A percentile compares a stretch with the other conserved stretches of the same genome.
Conservation (phyloP, 2,888 invertebrate species). For the Watsonalla binaria region DNA sequence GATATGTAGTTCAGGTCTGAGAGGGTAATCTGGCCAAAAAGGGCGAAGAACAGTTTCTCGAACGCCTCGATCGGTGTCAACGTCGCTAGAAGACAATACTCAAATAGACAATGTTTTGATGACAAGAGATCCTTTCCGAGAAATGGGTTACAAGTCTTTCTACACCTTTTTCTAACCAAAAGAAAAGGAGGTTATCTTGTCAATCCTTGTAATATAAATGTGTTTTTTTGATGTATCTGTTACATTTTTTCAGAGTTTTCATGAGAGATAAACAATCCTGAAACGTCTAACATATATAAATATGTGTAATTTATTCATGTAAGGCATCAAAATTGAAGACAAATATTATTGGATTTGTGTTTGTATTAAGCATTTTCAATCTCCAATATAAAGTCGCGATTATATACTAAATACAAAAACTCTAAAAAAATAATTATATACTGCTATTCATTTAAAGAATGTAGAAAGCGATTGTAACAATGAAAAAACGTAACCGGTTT, state of each 20-base stretch:
- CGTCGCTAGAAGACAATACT: slow-evolving; percentile 82
- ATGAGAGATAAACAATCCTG: too few species aligned
- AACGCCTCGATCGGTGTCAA: slow-evolving; percentile 95
- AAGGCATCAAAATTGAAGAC: too few species aligned
- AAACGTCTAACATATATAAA: too few species aligned
- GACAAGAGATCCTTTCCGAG: not conserved
- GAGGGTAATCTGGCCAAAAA: slow-evolving; percentile 95
- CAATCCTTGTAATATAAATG: too few species aligned
- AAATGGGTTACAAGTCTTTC: not conserved
- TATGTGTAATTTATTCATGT: too few species aligned
- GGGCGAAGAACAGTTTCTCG: slow-evolving; percentile 98
- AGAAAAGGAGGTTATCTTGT: too few species aligned
- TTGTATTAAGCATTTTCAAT: too few species aligned
- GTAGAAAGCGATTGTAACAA: not conserved
- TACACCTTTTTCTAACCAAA: not conserved
- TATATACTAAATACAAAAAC: too few species aligned
- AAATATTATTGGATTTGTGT: too few species aligned
- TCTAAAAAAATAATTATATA: not conserved
- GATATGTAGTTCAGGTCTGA: slow-evolving; percentile 89
- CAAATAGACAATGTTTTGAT: slow-evolving; percentile 60
- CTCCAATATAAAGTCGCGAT: too few species aligned
- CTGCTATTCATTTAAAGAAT: not conserved
- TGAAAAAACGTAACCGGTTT: not conserved
- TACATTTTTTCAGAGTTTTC: too few species aligned
- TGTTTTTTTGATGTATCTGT: too few species aligned